phyloP scores from a whole-genome alignment of 2,797 vertebrate genomes.

The Diplodus puntazzo region DNA sequence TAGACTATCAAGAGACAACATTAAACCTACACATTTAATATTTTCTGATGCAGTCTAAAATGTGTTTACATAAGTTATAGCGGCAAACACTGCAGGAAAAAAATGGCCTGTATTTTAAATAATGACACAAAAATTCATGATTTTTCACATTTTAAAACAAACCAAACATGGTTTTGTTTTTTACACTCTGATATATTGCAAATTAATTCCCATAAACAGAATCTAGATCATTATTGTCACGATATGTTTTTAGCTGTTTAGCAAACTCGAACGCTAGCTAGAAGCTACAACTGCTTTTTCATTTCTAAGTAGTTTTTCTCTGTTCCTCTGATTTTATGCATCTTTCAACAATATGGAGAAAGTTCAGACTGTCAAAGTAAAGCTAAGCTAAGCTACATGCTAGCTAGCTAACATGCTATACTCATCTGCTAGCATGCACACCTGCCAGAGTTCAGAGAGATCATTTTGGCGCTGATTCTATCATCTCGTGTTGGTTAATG shows the following conservation, averaged over 20 bases:
- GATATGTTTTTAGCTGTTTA: neutral
- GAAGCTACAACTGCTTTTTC: neutral
- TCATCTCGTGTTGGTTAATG: neutral
- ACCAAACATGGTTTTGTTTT: neutral
- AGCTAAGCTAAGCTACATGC: neutral
- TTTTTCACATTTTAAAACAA: neutral
- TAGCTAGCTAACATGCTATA: constrained; percentile 5
- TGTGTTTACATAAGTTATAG: no score
- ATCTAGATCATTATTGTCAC: neutral
- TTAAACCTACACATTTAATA: no score
- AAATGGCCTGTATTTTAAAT: no score
- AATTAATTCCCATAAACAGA: neutral
- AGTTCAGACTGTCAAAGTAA: neutral
- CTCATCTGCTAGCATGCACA: neutral
- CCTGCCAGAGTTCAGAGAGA: neutral
- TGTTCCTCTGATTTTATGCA: neutral
- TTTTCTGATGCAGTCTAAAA: no score
- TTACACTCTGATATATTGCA: neutral
- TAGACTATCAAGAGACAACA: no score
- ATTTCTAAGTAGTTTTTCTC: no score
- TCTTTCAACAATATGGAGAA: neutral
- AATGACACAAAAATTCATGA: neutral
- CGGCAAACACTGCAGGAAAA: no score
- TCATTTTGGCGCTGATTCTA: neutral
- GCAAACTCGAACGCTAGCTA: neutral